These are phyloP conservation scores for Dolichopus griseipennis DNA, from an alignment of 2,888 invertebrate species.

Conservation along the genomic window DNA sequence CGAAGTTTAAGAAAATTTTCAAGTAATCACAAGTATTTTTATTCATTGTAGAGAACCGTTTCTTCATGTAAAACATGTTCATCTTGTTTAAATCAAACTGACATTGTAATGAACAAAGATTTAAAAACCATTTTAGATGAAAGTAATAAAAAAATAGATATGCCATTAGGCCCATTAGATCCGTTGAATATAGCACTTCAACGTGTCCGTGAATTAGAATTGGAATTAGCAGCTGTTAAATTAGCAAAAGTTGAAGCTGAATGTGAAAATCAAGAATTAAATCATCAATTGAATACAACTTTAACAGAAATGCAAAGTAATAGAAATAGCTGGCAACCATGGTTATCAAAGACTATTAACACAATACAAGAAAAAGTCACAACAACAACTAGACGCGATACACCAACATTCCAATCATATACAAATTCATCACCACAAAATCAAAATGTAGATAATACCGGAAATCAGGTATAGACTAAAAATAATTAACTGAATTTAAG, in stretches of 20 bases:
- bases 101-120: slow-evolving; percentile 11
- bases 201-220: slow-evolving; percentile 79
- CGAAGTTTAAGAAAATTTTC: neutral
- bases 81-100: slow-evolving; percentile 11
- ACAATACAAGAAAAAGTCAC: slow-evolving; percentile 42
- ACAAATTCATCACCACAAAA: slow-evolving; percentile 25
- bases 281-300: slow-evolving; percentile 78
- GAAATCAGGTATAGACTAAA: neutral
- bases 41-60: slow-evolving; percentile 44
- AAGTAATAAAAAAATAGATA: slow-evolving; percentile 29
- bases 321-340: slow-evolving; percentile 66
- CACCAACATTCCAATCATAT: slow-evolving; percentile 43
- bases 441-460: neutral
- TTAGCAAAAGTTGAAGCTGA: slow-evolving; percentile 94
- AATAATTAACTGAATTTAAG: neutral
- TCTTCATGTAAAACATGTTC: slow-evolving; percentile 49
- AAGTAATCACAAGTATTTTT: slow-evolving; percentile 8
- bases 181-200: slow-evolving; percentile 37
- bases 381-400: slow-evolving; percentile 29
- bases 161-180: slow-evolving; percentile 38
- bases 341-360: slow-evolving; percentile 84
- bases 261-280: slow-evolving; percentile 89
- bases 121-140: slow-evolving; percentile 12
- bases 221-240: slow-evolving; percentile 94
- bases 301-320: slow-evolving; percentile 61